A percentile compares a stretch with the other conserved stretches of the same genome.
Conservation (phyloP, 2,888 invertebrate genomes). For the Actias luna region DNA sequence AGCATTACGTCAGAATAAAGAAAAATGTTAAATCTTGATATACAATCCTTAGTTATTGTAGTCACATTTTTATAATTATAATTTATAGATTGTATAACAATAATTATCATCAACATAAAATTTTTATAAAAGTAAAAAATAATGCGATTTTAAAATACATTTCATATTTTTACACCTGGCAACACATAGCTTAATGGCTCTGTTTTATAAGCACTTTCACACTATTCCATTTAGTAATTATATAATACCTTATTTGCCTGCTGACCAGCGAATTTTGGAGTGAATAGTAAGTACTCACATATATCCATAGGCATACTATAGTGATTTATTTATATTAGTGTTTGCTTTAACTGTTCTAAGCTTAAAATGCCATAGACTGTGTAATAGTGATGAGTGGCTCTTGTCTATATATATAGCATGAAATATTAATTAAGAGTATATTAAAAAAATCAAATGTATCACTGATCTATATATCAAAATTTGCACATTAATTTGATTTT, state of each 20-base stretch:
- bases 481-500: too few species aligned
- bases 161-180: constrained; percentile 12
- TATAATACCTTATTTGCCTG: constrained; percentile 57
- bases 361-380: not conserved
- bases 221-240: constrained; percentile 16
- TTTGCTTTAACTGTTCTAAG: constrained; percentile 17
- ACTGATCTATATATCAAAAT: too few species aligned
- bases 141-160: not conserved
- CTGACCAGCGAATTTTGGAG: constrained; percentile 76
- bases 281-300: constrained; percentile 77
- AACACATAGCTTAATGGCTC: constrained; percentile 13
- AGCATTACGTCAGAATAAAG: not conserved
- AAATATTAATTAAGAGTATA: too few species aligned
- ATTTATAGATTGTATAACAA: not conserved
- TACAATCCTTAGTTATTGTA: too few species aligned
- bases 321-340: constrained; percentile 33
- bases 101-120: not conserved
- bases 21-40: not conserved
- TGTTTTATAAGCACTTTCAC: constrained; percentile 8
- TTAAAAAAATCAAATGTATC: too few species aligned
- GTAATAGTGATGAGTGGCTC: not conserved
- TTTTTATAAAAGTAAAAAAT: not conserved
- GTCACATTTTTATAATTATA: too few species aligned
- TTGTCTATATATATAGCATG: not conserved
- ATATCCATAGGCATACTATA: constrained; percentile 24